A percentile compares a stretch with the other conserved stretches of the same genome.
These are phyloP conservation scores for Batillaria attramentaria DNA, from an alignment of 1,140 invertebrate species.

Conservation along the genomic window DNA sequence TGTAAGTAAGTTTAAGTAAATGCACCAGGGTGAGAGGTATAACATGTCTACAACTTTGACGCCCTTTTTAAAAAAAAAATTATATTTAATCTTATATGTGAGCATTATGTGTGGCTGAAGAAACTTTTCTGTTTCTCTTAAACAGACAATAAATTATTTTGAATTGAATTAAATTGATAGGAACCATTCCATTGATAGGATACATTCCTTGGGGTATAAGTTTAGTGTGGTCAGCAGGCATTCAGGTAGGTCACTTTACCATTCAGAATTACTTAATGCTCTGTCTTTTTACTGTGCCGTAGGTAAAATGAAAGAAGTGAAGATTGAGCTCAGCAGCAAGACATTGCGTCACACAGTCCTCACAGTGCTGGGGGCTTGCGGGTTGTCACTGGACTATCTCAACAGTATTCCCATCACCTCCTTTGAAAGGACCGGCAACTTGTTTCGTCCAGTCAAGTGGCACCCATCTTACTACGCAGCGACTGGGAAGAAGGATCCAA, in stretches of 20 bases:
- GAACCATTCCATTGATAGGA: too few species aligned
- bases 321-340: slow-evolving; percentile 79
- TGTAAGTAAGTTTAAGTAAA: too few species aligned
- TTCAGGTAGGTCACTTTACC: neutral
- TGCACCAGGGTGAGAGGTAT: too few species aligned
- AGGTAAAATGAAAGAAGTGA: slow-evolving; percentile 72
- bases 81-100: too few species aligned
- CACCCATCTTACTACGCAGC: slow-evolving; percentile 50
- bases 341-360: slow-evolving; percentile 83
- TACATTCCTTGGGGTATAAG: neutral
- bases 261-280: neutral
- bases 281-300: neutral
- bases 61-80: too few species aligned
- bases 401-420: slow-evolving; percentile 39
- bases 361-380: slow-evolving; percentile 84
- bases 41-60: too few species aligned
- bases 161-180: too few species aligned
- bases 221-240: neutral
- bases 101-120: too few species aligned
- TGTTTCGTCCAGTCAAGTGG: slow-evolving; percentile 45
- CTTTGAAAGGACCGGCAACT: neutral
- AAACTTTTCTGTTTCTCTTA: too few species aligned
- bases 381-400: slow-evolving; percentile 82
- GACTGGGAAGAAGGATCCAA: slow-evolving; percentile 45
- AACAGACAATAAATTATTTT: too few species aligned